These are phyloP conservation scores for Xyrauchen texanus DNA, from an alignment of 2,113 vertebrate genomes.

Conservation along the genomic window DNA sequence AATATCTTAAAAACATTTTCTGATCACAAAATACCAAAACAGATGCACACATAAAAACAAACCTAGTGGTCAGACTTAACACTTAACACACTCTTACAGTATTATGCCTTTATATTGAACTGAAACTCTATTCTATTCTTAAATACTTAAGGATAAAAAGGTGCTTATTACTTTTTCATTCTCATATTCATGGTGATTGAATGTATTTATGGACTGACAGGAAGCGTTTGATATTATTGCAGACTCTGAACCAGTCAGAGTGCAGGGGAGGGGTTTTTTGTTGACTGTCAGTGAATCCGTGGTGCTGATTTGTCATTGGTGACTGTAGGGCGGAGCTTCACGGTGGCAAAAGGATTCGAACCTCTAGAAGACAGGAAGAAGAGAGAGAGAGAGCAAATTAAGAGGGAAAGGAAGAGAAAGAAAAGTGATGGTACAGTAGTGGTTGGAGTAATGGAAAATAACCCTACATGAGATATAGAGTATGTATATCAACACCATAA, in stretches of 20 bases:
- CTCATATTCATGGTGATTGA: too few species aligned
- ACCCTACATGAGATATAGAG: too few species aligned
- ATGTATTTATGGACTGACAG: neutral
- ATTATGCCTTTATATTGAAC: neutral
- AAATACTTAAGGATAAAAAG: too few species aligned
- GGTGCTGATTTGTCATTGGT: constrained; percentile 89
- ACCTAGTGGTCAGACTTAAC: neutral
- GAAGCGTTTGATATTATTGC: neutral
- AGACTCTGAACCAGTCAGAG: constrained; percentile 2
- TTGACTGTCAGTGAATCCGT: constrained; percentile 67
- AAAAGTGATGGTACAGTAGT: too few species aligned
- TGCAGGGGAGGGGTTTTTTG: neutral
- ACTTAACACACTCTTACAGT: neutral
- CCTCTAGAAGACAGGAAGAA: constrained; percentile 74
- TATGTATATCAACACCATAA: too few species aligned
- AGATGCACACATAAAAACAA: constrained; percentile 5
- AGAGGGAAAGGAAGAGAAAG: too few species aligned
- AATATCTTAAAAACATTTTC: neutral
- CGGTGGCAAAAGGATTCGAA: constrained; percentile 89
- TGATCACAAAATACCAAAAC: neutral
- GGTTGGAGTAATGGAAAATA: too few species aligned
- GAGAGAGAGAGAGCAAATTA: neutral
- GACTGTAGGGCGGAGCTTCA: constrained; percentile 86
- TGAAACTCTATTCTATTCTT: neutral
- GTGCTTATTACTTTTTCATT: too few species aligned